Base-by-base conservation (phyloP, 2,797 vertebrate genomes). In the Sebastes jordani region DNA sequence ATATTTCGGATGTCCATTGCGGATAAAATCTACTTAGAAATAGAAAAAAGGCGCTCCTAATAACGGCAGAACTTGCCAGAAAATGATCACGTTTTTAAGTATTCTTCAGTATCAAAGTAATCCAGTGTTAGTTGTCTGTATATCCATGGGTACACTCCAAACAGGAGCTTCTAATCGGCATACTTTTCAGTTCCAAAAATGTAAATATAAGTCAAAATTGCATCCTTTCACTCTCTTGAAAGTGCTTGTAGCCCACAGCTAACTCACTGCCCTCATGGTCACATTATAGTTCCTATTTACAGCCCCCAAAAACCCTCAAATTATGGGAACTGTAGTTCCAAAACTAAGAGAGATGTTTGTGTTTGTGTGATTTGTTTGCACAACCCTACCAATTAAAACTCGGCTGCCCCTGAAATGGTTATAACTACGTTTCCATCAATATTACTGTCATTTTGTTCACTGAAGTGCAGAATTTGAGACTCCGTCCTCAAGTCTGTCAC, bases 171-270 rank as follows among this genome's bases (percentile, higher is more conserved):
- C 55, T 60, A 5, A 52, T 3, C 9, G 10, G 23, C 34, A 20
- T 10, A 18, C 18, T 22, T 72, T 32, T 22, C 27, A n/a, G 32
- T 16, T 63, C 42, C 18, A 8, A 42, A 11, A 65, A 74, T 56
- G 20, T 42, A 6, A 65, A 67, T 29, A 10, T 2, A n/a, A 29
- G 10, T 14, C 5, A 11, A 97, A 97, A 96, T 22, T 95, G 95
- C 91, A 85, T 74, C 94, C 89, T 90, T 95, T 94, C 91, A 93
- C 75, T 82, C 6, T 92, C 90, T 89, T 85, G 92, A 94, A 95
- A 94, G 95, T 91, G 91, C 93, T 20, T 8, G 5, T 8, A 6
- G 23, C 22, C 22, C 71, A 14, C 14, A 38, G 14, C 22, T 6
- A 18, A 23, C 60, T 27, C 14, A 49, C n/a, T 32, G n/a, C 5